Evolutionary conservation across 2,797 vertebrate genomes (phyloP).

Genomic region (Hippopotamyrus pictus): DNA sequence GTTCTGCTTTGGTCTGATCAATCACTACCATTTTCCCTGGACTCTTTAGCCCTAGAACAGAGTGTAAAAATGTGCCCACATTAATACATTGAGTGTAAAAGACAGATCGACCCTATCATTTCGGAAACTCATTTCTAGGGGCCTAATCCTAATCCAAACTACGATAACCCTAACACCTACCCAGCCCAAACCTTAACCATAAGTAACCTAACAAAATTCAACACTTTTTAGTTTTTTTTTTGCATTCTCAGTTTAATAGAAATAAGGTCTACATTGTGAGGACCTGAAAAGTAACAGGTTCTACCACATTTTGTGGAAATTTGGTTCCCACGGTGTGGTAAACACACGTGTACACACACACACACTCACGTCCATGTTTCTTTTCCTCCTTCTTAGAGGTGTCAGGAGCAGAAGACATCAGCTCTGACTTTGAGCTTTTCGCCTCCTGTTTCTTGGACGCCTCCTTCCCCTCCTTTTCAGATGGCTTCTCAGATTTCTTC

Average conservation of each 20-base stretch:
- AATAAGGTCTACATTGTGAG: not conserved
- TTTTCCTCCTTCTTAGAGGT: constrained; percentile 82
- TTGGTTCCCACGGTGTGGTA: no score
- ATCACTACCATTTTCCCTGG: constrained; percentile 73
- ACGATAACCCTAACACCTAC: not conserved
- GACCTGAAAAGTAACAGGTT: not conserved
- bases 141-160: not conserved
- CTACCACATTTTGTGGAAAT: no score
- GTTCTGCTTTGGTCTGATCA: constrained; percentile 74
- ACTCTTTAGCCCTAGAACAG: constrained; percentile 71
- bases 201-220: not conserved
- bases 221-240: not conserved
- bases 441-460: constrained; percentile 71
- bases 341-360: not conserved
- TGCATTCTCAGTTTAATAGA: not conserved
- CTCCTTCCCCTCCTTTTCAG: constrained; percentile 86
- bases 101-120: not conserved
- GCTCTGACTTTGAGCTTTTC: constrained; percentile 75
- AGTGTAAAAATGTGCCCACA: not conserved
- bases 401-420: constrained; percentile 64
- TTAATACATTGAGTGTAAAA: no score
- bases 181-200: not conserved
- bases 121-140: not conserved
- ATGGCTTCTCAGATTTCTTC: constrained; percentile 84
- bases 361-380: constrained; percentile 77